phyloP scores from a whole-genome alignment of 2,113 vertebrate species.

The Alouatta palliata region DNA sequence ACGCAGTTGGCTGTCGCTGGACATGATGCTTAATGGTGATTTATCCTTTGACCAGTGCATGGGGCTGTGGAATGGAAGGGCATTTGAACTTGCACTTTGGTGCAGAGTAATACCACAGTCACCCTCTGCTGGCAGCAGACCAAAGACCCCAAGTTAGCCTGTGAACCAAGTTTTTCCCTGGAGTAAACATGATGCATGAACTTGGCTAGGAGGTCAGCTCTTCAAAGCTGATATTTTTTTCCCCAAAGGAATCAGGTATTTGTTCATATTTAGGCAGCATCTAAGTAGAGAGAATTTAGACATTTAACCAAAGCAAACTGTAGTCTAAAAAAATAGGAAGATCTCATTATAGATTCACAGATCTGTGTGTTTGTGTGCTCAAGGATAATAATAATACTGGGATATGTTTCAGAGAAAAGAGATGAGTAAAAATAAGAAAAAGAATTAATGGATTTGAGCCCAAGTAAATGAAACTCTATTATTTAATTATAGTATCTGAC shows the following conservation, averaged over 20 bases:
- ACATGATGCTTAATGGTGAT: conserved; percentile 57
- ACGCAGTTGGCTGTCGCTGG: conserved; percentile 71
- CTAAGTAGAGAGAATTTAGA: conserved; percentile 81
- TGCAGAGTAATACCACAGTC: conserved; percentile 41
- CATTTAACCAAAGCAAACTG: conserved; percentile 79
- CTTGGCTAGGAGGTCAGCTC: conserved; percentile 76
- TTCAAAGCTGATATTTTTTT: conserved; percentile 82
- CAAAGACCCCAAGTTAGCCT: conserved; percentile 66
- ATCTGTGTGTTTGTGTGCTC: conserved; percentile 75
- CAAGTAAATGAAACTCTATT: conserved; percentile 75
- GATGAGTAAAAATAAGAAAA: conserved; percentile 65
- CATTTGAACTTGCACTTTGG: conserved; percentile 58
- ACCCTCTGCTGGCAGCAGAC: conserved; percentile 55
- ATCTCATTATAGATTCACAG: conserved; percentile 75
- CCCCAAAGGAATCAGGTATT: conserved; percentile 67
- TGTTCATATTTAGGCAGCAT: conserved; percentile 79
- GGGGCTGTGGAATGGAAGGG: conserved; percentile 72
- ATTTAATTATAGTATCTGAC: conserved; percentile 72
- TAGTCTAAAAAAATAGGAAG: conserved; percentile 59
- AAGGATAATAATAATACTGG: conserved; percentile 71
- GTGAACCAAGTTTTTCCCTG: conserved; percentile 68
- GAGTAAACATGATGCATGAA: conserved; percentile 60
- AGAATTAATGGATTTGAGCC: conserved; percentile 66
- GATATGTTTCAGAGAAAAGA: conserved; percentile 67
- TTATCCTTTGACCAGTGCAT: conserved; percentile 69